Base-by-base conservation (phyloP, 2,797 vertebrate genomes). In the Heliangelus exortis region DNA sequence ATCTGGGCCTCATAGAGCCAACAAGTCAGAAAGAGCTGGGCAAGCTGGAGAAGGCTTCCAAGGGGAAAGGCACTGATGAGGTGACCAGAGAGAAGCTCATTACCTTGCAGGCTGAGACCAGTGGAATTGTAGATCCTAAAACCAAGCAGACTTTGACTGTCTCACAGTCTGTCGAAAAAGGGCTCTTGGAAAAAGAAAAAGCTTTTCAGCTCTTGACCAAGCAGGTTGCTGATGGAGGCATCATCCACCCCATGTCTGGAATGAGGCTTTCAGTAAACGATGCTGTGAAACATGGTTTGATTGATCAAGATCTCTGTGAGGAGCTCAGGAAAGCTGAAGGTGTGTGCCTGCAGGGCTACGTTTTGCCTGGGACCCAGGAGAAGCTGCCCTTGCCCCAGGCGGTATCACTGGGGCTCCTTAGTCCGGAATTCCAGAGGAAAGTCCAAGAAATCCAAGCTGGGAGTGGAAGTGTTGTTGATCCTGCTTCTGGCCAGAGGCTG, bases 211-310 rank as follows among this genome's bases (percentile, higher is more conserved):
- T 98, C 48, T 90, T 99, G 96, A 92, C 98, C 59, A 98, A 97
- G 87, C 99, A 99, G 95, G 97, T 99, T 61, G 97, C 98, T 43
- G 98, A 98, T 57, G 99, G 99, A 75, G 99, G 99, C 47, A 97
- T 99, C 94, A 97, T 99, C 95, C 99, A 99, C 63, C 98, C 99
- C 58, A 48, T 91, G 65, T 99, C 99, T 84, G 98, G 99, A 36
- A 96, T 98, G 96, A 98, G 99, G 87, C 98, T 99, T 51, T 97
- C 98, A 1, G 98, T 99, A 72, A 96, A 97, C 19, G 97, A 98
- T 36, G 98, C 99, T 3, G 81, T 98, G 78, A 97, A 97, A 51
- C 98, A 98, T 55, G 98, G 98, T 71, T 97, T 99, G 39, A 96
- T 99, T 23, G 84, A 97, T 87, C 93, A 97, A 36, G 98, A 97